phyloP scores from a whole-genome alignment of 2,797 vertebrate species.

The Coendou prehensilis region DNA sequence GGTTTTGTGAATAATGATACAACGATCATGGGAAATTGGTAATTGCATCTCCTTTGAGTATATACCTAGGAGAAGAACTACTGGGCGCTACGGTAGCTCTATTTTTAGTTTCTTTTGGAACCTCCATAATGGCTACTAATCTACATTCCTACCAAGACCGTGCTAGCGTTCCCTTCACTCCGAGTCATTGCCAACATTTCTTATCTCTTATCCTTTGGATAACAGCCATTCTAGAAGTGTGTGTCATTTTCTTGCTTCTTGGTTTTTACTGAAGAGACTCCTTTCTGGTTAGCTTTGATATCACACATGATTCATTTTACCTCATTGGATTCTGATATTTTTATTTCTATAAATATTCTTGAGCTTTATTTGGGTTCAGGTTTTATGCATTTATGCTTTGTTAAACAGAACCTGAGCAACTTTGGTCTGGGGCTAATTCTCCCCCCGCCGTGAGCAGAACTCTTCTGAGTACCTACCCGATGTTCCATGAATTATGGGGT shows the following conservation, averaged over 20 bases:
- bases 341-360: neutral
- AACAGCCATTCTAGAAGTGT: neutral
- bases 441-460: neutral
- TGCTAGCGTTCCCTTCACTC: neutral
- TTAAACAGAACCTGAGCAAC: neutral
- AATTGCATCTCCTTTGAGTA: neutral
- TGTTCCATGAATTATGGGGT: neutral
- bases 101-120: neutral
- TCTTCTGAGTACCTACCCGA: neutral
- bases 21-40: neutral
- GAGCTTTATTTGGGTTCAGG: neutral
- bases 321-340: neutral
- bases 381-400: neutral
- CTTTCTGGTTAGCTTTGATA: neutral
- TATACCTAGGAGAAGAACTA: neutral
- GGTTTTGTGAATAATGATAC: neutral
- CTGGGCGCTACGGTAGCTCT: neutral
- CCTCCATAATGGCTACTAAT: neutral
- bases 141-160: neutral
- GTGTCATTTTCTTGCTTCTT: slow-evolving; percentile 1
- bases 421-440: neutral
- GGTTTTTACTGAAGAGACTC: neutral
- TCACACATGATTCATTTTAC: neutral
- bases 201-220: neutral
- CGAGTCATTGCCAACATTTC: neutral